Evolutionary conservation across 2,888 invertebrate species (phyloP), one percentile per base, ranked within the genome.

Genomic region (Harpalus rufipes): DNA sequence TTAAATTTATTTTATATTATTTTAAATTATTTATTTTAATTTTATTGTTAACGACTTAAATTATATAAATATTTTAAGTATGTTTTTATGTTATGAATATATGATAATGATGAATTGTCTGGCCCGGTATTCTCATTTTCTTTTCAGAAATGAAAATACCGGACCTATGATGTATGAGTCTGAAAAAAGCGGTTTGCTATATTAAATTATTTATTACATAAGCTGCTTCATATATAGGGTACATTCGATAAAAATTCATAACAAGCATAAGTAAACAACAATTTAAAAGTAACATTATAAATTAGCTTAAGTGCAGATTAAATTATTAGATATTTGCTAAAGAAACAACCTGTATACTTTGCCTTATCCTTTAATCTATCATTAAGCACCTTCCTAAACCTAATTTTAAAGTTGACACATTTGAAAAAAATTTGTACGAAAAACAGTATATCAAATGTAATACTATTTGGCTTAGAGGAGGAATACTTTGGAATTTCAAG

Each of bases 401-500:
- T 61, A 61, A 56, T 81, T 25, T 56, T 56, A 81, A 80, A 81
- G 41, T 61, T 61, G 18, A 61, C 63, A 41, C 16, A 21, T 68
- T 74, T 44, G 41, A 74, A 74, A 41, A 68, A 44, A 63, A 44
- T 80, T 80, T 80, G 81, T 81, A 81, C 81, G 63, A 39, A 80
- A 6, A 65, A 16, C 14, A 56, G 56, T 68, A 8, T 81, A 81
- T 82, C 32, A 82, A 72, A 61, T 59, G 56, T 58, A 74, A 72
- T 56, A 74, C 61, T 78, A 84, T 84, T 84, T 84, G 78, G 84
- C 78, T 84, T 41, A 16, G 56, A 0, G 44, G 21, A 63, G 25
- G 44, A 84, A 84, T 84, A 84, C 84, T 84, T 84, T 83, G 83
- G 83, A 83, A 83, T 76, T 84, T 78, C 44, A 44, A 72, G 12